Conservation (phyloP, 2,113 vertebrate genomes). For the Macrotis lagotis region DNA sequence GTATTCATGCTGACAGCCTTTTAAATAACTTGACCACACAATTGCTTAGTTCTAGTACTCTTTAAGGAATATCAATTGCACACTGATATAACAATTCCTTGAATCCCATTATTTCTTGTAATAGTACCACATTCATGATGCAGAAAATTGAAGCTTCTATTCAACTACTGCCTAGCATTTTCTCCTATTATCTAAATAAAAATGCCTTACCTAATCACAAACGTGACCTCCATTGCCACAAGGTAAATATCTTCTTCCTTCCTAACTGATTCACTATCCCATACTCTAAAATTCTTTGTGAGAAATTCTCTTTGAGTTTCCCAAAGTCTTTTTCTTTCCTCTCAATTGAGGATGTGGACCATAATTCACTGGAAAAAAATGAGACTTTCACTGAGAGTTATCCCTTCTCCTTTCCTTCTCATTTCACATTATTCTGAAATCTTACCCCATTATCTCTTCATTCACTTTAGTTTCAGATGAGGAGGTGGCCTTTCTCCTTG, state of each 20-base stretch:
- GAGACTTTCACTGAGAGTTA: too few species aligned
- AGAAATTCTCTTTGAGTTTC: too few species aligned
- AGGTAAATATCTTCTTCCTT: too few species aligned
- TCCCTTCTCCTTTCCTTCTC: too few species aligned
- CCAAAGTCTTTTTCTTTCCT: too few species aligned
- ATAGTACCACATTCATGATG: not conserved
- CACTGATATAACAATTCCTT: not conserved
- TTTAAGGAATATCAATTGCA: not conserved
- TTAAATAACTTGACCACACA: not conserved
- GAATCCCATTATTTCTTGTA: not conserved
- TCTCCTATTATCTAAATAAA: not conserved
- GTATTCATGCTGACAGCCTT: not conserved
- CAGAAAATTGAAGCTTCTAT: not conserved
- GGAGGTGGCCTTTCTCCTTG: too few species aligned
- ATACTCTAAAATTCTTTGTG: not conserved
- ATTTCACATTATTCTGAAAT: too few species aligned
- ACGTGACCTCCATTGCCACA: too few species aligned
- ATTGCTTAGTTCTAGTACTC: not conserved
- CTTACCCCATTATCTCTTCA: too few species aligned
- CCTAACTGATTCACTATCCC: not conserved
- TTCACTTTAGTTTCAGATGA: too few species aligned
- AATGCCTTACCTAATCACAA: not conserved
- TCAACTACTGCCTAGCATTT: not conserved
- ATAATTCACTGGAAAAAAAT: too few species aligned
- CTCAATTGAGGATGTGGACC: too few species aligned